Evolutionary conservation across 2,113 vertebrate species (phyloP), one percentile per base, ranked within the genome.

Genomic region (Prionailurus bengalensis): DNA sequence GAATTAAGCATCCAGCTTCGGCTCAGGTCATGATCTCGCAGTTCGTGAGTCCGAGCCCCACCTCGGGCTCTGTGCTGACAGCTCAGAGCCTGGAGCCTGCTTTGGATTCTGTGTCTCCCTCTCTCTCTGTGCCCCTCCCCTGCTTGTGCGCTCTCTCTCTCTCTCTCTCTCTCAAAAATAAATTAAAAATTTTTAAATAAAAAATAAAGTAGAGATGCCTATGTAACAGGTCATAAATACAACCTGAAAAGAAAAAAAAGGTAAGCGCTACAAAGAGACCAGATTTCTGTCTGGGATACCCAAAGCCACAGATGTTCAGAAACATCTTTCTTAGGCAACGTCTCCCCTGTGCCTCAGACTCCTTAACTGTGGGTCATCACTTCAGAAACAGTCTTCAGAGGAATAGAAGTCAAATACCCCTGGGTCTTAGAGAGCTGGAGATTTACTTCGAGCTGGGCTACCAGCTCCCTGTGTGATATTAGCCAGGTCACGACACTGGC

Each of bases 401-500:
- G 63, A 61, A 45, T 1, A 19, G 1, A 71, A 78, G 21, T 4
- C 12, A 45, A 42, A 21, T 55, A 55, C 27, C 29, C 19, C 10
- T 5, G 11, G 8, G 23, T 85, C 70, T 16, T 2, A 25, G 29
- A 74, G 4, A 42, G 31, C 15, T n/a, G 53, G 39, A 42, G 29
- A 8, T 1, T 29, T 13, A 63, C 16, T 48, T 53, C 12, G 33
- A 13, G 68, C 14, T 5, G 12, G 4, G 23, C 39, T 23, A 53
- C 21, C 7, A 4, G 42, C 5, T 31, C 42, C 53, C 31, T 4
- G 1, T 11, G 36, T 58, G 36, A 16, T 2, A 3, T 5, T 13
- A 5, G 36, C 11, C 74, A 66, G 12, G n/a, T 23, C 74, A 1
- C 15, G 3, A 4, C 53, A 21, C 53, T 31, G 25, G 51, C 10